These are phyloP conservation scores for Cettia cetti DNA, from an alignment of 2,113 vertebrate species.

Conservation along the genomic window DNA sequence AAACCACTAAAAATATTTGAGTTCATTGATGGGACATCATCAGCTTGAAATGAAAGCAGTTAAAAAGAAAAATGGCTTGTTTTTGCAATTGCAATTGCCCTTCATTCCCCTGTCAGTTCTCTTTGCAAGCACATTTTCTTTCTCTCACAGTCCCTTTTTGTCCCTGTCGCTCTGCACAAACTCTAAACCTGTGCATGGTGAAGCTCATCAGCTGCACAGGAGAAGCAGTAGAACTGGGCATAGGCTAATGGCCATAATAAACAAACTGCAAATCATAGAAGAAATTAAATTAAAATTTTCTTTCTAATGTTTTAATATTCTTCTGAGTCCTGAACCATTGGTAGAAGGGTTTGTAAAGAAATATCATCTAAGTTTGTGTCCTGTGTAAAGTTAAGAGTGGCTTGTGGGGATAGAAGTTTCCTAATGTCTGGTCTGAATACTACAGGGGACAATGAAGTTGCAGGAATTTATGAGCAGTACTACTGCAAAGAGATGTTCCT, in stretches of 20 bases:
- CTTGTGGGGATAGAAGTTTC: neutral
- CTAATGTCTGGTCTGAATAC: neutral
- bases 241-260: neutral
- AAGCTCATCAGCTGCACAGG: neutral
- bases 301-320: neutral
- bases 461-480: neutral
- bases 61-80: neutral
- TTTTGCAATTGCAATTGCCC: neutral
- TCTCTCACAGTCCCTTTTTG: neutral
- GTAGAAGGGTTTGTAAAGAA: neutral
- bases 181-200: neutral
- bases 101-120: neutral
- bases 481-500: neutral
- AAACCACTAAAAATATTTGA: conserved; percentile 29
- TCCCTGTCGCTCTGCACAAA: neutral
- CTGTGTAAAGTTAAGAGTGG: neutral
- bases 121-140: neutral
- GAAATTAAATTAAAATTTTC: neutral
- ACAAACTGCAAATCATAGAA: neutral
- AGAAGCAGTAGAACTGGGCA: neutral
- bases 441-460: neutral
- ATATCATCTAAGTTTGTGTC: neutral
- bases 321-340: neutral
- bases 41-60: conserved; percentile 9
- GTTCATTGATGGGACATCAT: neutral